Conservation (phyloP, 2,888 invertebrate species). For the Pseudanteris insignis region DNA sequence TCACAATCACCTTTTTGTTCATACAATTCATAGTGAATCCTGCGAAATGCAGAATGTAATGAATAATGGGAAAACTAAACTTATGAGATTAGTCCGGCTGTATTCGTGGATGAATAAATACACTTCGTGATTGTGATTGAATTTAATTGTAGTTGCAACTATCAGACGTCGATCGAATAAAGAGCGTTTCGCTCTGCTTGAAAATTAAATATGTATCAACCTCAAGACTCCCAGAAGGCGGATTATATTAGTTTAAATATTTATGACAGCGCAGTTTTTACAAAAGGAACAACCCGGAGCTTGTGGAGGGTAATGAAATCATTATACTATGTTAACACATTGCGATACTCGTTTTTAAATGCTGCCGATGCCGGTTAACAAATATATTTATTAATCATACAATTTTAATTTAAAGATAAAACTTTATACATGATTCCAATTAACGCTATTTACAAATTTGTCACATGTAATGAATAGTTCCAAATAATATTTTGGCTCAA, state of each 20-base stretch:
- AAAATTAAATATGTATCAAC: constrained; percentile 56
- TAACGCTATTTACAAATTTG: too few species aligned
- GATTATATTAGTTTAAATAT: constrained; percentile 64
- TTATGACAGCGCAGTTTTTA: constrained; percentile 55
- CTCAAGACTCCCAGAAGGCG: constrained; percentile 53
- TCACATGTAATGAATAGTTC: too few species aligned
- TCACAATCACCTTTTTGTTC: constrained; percentile 19
- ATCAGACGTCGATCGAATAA: constrained; percentile 35
- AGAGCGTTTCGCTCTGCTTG: constrained; percentile 45
- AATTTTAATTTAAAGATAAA: constrained; percentile 5
- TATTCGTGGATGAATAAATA: constrained; percentile 14
- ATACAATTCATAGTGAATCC: constrained; percentile 15
- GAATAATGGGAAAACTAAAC: constrained; percentile 5
- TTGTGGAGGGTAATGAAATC: constrained; percentile 64
- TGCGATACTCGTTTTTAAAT: constrained; percentile 19
- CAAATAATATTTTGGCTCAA: too few species aligned
- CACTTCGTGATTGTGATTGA: constrained; percentile 16
- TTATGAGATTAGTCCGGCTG: constrained; percentile 7
- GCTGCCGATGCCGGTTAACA: background rate
- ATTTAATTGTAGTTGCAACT: constrained; percentile 1
- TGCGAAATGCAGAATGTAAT: constrained; percentile 33
- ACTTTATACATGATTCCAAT: too few species aligned
- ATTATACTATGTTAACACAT: constrained; percentile 9
- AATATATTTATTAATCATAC: background rate
- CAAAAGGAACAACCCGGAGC: constrained; percentile 60